These are phyloP conservation scores for Exephanes ischioxanthus DNA, from an alignment of 2,888 invertebrate species.

Conservation along the genomic window DNA sequence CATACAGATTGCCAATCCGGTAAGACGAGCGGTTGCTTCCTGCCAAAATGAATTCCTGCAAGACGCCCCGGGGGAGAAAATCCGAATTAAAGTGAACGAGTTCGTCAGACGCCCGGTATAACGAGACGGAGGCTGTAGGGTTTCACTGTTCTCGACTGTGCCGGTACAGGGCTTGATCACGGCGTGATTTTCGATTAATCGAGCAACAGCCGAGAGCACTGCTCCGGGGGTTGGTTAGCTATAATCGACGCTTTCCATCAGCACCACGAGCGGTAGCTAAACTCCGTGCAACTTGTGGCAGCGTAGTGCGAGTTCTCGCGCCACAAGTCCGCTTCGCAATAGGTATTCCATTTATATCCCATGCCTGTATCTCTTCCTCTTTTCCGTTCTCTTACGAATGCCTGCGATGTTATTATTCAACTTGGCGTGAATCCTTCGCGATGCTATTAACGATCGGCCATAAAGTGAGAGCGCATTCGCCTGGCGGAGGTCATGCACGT, in stretches of 20 bases:
- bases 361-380: constrained; percentile 43
- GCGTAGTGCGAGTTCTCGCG: constrained; percentile 17
- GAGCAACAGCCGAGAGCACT: constrained; percentile 38
- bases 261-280: constrained; percentile 35
- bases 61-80: constrained; percentile 26
- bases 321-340: not conserved
- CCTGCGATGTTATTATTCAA: constrained; percentile 61
- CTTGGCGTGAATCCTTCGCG: constrained; percentile 64
- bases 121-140: constrained; percentile 9
- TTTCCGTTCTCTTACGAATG: constrained; percentile 35
- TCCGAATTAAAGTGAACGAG: constrained; percentile 40
- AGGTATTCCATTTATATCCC: constrained; percentile 41
- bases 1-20: constrained; percentile 43
- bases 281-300: not conserved
- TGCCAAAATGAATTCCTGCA: constrained; percentile 33
- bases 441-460: constrained; percentile 75
- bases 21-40: constrained; percentile 13
- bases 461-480: constrained; percentile 66
- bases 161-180: constrained; percentile 33
- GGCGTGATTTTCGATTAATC: constrained; percentile 68
- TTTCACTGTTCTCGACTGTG: constrained; percentile 21
- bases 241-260: constrained; percentile 67
- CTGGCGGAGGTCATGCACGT: constrained; percentile 48
- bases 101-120: constrained; percentile 42
- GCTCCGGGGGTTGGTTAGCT: constrained; percentile 52